Base-by-base conservation (phyloP, 2,888 invertebrate species). In the Colletes collaris region DNA sequence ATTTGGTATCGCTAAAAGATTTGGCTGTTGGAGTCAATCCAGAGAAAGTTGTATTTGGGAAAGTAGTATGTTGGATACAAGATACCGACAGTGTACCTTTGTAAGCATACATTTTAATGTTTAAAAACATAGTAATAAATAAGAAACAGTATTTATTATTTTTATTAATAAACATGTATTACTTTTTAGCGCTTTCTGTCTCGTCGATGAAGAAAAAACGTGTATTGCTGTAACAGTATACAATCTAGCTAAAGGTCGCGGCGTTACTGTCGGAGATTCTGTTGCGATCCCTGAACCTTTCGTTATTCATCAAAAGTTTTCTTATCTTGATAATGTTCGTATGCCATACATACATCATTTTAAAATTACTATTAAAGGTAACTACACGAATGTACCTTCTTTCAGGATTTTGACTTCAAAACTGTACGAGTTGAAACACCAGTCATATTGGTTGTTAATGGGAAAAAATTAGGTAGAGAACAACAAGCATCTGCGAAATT, bases 231-330 rank as follows among this genome's bases (percentile, higher is more conserved):
- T 97, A 77, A 96, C 96, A 0, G 95, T 98, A 60, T 98, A 97
- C 93, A 98, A 98, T 94, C 94, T 97, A 93, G 96, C 97, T 7
- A 95, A 96, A 89, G 97, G 97, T 0, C 95, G 95, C 90, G 97
- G 97, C 56, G 96, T 97, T 68, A 96, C 97, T 80, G 96, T 98
- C 76, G 97, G 97, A 1, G 97, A 98, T 93, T 95, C 96, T 44
- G 96, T 98, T 13, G 96, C 97, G 8, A 95, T 98, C 84, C 96
- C 97, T 0, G 97, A 97, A 90, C 97, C 97, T 0, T 94, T 93
- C 86, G 91, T 96, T 53, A 94, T 94, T 52, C 92, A 94, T 69
- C 95, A 96, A 40, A 92, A 94, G 82, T 94, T 96, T 89, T 93
- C 92, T 67, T 94, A 95, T 87, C 93, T 93, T 85, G 93, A 93